Base-by-base conservation (phyloP, 2,888 invertebrate species). In the Tenthredo distinguenda region DNA sequence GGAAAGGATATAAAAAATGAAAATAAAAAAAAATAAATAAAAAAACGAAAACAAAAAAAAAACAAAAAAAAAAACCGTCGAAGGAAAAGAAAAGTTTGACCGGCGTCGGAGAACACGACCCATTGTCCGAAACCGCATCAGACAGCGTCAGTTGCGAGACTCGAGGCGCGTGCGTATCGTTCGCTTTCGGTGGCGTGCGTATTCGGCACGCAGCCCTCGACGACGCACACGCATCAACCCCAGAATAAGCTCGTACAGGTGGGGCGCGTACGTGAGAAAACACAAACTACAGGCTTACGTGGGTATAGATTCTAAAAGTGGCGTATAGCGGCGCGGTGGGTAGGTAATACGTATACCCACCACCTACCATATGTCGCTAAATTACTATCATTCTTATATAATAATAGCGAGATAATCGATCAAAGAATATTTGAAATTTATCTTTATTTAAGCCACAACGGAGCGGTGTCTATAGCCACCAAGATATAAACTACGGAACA, bases 51-150 rank as follows among this genome's bases (percentile, higher is more conserved):
- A 43, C 37, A 12, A 43, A 43, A 43, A 3, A 43, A 43, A 12
- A 43, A 47, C 12, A 15, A 47, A 26, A 26, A 26, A 15, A 47
- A 26, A 26, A 26, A 26, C 26, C 47, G 1, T 47, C 47, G 47
- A 50, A 6, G 50, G n/a, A 55, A 50, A 55, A 55, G 55, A 7
- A 55, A 55, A n/a, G 83, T 81, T 85, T 21, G 81, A 40, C 81
- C 68, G 34, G 58, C 58, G 58, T 12, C 34, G 26, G 58, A 55
- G 79, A 62, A 21, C 50, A n/a, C 55, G n/a, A n/a, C 12, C 43
- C 87, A 91, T 92, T 92, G 92, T 91, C 90, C 89, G 88, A 91
- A 92, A 91, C 91, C 91, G 88, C 90, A 91, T 74, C 85, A 47
- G 77, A 43, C 85, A 81, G 90, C 92, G 92, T 91, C 92, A 92